Conservation (phyloP, 1,140 invertebrate genomes). For the Heliconius nattereri region DNA sequence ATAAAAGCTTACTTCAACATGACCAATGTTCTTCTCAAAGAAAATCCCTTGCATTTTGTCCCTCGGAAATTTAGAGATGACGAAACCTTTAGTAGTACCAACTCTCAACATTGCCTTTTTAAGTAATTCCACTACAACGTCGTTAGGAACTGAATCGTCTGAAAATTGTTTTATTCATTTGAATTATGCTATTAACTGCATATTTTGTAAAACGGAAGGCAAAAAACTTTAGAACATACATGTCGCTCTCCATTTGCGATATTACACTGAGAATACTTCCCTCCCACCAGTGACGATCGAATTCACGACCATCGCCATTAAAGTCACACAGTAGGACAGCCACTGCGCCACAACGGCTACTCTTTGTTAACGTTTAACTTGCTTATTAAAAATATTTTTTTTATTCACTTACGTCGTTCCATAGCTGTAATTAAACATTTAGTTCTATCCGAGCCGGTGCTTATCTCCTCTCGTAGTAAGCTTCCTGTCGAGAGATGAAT, state of each 20-base stretch:
- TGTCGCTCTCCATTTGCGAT: too few relatives aligned
- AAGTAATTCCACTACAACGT: slow-evolving; percentile 11
- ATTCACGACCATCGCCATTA: too few relatives aligned
- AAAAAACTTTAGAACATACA: too few relatives aligned
- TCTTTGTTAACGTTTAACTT: too few relatives aligned
- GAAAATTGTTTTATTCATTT: background rate
- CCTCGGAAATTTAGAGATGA: slow-evolving; percentile 8
- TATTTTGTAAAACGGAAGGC: too few relatives aligned
- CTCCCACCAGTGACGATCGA: too few relatives aligned
- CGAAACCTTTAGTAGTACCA: background rate
- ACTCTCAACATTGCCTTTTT: slow-evolving; percentile 13
- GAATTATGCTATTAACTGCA: background rate
- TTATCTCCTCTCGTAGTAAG: background rate
- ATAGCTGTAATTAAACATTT: background rate
- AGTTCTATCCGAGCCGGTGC: background rate
- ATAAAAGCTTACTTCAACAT: background rate
- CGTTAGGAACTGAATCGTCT: slow-evolving; percentile 9
- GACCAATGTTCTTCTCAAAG: slow-evolving; percentile 9
- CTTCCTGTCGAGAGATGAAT: background rate
- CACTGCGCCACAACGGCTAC: too few relatives aligned
- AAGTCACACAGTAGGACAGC: too few relatives aligned
- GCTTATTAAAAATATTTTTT: too few relatives aligned
- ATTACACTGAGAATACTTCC: too few relatives aligned
- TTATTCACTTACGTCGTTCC: background rate
- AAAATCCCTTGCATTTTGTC: slow-evolving; percentile 9